Conservation (phyloP, 2,888 invertebrate species). For the Drosophila anomelani region DNA sequence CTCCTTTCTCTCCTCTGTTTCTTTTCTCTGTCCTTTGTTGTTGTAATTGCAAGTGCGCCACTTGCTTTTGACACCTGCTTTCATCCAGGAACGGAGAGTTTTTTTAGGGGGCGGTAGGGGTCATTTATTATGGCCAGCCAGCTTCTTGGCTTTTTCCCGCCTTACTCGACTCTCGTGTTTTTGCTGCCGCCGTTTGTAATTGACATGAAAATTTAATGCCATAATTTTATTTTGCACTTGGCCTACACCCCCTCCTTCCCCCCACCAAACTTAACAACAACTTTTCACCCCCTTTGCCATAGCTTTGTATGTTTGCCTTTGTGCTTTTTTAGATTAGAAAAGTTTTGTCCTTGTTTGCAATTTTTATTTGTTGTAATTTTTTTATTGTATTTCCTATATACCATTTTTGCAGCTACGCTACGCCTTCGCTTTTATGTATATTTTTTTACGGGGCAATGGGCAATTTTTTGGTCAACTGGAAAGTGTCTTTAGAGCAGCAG, state of each 20-base stretch:
- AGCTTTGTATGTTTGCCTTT: constrained; percentile 19
- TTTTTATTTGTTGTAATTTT: constrained; percentile 26
- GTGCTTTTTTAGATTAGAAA: constrained; percentile 48
- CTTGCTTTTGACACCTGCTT: constrained; percentile 62
- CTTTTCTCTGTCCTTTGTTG: constrained; percentile 14
- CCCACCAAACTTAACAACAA: background rate
- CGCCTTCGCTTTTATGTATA: constrained; percentile 1
- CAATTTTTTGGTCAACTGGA: constrained; percentile 5
- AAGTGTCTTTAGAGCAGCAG: constrained; percentile 10
- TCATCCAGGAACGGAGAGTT: constrained; percentile 12
- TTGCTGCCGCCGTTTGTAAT: constrained; percentile 57
- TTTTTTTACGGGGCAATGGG: constrained; percentile 10
- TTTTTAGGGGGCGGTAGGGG: background rate
- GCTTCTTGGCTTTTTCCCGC: constrained; percentile 36
- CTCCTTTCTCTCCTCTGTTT: background rate
- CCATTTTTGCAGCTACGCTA: constrained; percentile 5
- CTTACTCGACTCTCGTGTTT: background rate
- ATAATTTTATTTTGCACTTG: constrained; percentile 68
- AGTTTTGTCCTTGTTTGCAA: constrained; percentile 45
- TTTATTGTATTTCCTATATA: constrained; percentile 2
- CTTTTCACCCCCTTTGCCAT: constrained; percentile 4
- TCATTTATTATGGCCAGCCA: constrained; percentile 52
- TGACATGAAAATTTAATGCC: constrained; percentile 78
- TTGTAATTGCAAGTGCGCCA: constrained; percentile 51
- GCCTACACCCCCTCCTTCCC: constrained; percentile 25